Conservation (phyloP, 2,113 vertebrate species). For the Silurus meridionalis region DNA sequence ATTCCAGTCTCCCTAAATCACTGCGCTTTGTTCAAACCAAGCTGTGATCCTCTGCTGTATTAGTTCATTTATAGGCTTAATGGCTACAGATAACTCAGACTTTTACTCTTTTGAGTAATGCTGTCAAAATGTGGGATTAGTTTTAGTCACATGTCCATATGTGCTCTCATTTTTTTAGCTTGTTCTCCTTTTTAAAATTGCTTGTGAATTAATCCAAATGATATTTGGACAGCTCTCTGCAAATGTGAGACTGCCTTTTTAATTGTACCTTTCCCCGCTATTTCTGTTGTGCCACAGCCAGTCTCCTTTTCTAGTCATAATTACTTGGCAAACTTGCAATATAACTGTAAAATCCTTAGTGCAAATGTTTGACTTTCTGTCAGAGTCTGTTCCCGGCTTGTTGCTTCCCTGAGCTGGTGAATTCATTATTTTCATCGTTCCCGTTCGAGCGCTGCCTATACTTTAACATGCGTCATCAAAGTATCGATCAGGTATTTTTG, state of each 20-base stretch:
- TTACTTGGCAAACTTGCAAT: constrained; percentile 35
- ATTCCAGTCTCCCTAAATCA: constrained; percentile 41
- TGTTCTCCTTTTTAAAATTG: constrained; percentile 7
- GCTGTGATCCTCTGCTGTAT: not conserved
- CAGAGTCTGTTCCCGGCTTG: constrained; percentile 13
- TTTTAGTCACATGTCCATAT: constrained; percentile 10
- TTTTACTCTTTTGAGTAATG: not conserved
- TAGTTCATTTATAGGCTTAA: not conserved
- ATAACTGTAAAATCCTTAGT: constrained; percentile 30
- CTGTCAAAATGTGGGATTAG: constrained; percentile 31
- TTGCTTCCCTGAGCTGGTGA: constrained; percentile 11
- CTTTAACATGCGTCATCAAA: constrained; percentile 20
- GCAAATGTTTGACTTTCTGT: constrained; percentile 44
- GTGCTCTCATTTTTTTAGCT: not conserved
- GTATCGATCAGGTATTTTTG: constrained; percentile 46
- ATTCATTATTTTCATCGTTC: constrained; percentile 21
- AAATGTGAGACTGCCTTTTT: constrained; percentile 24
- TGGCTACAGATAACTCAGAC: too few relatives aligned
- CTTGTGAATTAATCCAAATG: constrained; percentile 25
- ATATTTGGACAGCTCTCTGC: constrained; percentile 25
- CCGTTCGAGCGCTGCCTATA: constrained; percentile 15
- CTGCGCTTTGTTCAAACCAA: constrained; percentile 32
- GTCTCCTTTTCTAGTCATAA: constrained; percentile 18
- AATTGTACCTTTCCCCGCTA: constrained; percentile 22
- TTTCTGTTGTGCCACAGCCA: constrained; percentile 16